Evolutionary conservation across 53 echinoderm and acorn worm genomes (phyloP).

Genomic region (Arbacia lixula): DNA sequence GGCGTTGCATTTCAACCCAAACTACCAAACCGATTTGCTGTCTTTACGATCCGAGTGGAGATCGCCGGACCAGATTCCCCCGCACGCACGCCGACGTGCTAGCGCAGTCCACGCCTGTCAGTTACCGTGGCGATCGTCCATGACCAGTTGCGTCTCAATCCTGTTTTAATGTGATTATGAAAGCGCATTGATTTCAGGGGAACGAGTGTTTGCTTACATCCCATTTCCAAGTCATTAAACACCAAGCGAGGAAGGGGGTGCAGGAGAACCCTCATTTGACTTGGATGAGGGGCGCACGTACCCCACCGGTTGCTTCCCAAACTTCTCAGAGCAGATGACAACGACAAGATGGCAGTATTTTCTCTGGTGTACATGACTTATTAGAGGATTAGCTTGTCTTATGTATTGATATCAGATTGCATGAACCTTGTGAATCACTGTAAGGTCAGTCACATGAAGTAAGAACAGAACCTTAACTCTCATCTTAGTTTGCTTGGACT

Average conservation of each 20-base stretch:
- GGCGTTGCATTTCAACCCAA: background rate
- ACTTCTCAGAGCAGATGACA: no score
- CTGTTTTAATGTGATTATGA: conserved; percentile 32
- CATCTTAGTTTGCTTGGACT: no score
- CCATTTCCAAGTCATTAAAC: conserved; percentile 8
- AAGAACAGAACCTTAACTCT: no score
- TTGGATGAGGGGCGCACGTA: conserved; percentile 33
- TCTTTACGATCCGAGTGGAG: conserved; percentile 10
- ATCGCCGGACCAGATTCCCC: background rate
- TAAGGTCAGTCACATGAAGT: no score
- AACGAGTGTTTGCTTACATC: conserved; percentile 26
- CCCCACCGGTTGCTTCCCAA: no score
- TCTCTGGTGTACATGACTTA: no score
- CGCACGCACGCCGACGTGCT: background rate
- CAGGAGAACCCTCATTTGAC: background rate
- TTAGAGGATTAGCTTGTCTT: no score
- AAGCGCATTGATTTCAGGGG: conserved; percentile 32
- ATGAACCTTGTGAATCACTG: no score
- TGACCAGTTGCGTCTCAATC: conserved; percentile 31
- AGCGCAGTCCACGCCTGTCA: background rate
- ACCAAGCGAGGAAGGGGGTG: background rate
- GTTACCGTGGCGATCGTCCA: background rate
- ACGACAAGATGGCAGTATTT: no score
- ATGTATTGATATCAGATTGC: no score
- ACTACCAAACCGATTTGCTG: conserved; percentile 8